Evolutionary conservation across 2,888 invertebrate genomes (phyloP).

Genomic region (Noctua fimbriata): DNA sequence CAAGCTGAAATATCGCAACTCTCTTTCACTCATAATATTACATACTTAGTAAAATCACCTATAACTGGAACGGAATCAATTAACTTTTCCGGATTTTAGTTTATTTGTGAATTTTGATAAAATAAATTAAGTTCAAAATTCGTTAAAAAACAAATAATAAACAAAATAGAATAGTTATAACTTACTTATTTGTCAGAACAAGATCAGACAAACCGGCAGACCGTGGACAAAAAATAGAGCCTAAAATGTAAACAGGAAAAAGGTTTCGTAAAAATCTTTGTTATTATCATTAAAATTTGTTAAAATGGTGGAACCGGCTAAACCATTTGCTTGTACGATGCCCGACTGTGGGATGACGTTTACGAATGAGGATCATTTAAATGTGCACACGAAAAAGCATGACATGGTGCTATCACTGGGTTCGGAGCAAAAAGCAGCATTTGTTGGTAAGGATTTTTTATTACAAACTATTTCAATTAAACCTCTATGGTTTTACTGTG

Average conservation of each 20-base stretch:
- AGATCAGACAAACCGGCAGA: neutral
- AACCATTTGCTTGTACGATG: slow-evolving; percentile 93
- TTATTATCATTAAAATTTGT: neutral
- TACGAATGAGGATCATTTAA: slow-evolving; percentile 94
- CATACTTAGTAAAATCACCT: neutral
- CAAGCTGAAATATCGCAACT: neutral
- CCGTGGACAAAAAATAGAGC: neutral
- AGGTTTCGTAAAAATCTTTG: neutral
- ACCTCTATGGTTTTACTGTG: neutral
- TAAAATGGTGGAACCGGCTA: slow-evolving; percentile 89
- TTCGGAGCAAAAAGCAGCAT: slow-evolving; percentile 90
- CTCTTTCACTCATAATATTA: slow-evolving; percentile 9
- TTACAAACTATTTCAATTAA: neutral
- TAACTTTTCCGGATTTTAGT: neutral
- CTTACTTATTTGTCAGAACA: neutral
- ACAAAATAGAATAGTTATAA: neutral
- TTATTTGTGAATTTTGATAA: neutral
- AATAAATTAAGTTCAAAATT: slow-evolving; percentile 19
- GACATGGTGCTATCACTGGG: slow-evolving; percentile 95
- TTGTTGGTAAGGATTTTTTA: slow-evolving; percentile 90
- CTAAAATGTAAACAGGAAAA: slow-evolving; percentile 33
- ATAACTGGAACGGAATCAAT: slow-evolving; percentile 22
- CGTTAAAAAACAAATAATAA: slow-evolving; percentile 24
- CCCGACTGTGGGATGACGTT: slow-evolving; percentile 94
- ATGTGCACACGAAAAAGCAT: slow-evolving; percentile 95